Evolutionary conservation across 2,113 vertebrate genomes (phyloP).

Genomic region (Brienomyrus longianalis): DNA sequence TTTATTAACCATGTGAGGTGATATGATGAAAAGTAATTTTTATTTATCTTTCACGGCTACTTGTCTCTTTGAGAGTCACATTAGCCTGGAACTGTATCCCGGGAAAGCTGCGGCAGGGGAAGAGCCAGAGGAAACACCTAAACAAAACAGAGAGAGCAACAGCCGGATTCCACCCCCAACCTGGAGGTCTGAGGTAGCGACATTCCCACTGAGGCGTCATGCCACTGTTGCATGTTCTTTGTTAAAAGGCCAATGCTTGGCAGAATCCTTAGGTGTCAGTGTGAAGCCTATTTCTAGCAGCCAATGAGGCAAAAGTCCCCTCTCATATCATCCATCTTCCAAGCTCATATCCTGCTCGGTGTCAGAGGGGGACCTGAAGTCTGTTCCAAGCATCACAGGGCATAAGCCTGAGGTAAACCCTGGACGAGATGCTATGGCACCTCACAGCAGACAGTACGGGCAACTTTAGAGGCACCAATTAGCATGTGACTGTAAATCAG

Average conservation of each 20-base stretch:
- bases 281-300: not conserved
- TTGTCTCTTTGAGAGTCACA: not conserved
- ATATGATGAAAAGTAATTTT: not conserved
- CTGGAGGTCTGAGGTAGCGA: not conserved
- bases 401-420: not conserved
- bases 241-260: not conserved
- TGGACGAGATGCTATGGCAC: not conserved
- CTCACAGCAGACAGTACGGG: not conserved
- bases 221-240: not conserved
- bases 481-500: slow-evolving; percentile 1
- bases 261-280: not conserved
- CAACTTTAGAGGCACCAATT: not conserved
- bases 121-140: not conserved
- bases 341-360: not conserved
- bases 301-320: not conserved
- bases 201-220: not conserved
- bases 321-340: not conserved
- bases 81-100: not conserved
- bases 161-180: not conserved
- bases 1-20: not conserved
- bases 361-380: not conserved
- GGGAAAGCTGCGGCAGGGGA: not conserved
- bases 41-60: not conserved
- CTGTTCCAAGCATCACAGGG: not conserved
- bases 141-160: not conserved